phyloP scores from a whole-genome alignment of 1,140 invertebrate genomes.

The Elymnias hypermnestra region DNA sequence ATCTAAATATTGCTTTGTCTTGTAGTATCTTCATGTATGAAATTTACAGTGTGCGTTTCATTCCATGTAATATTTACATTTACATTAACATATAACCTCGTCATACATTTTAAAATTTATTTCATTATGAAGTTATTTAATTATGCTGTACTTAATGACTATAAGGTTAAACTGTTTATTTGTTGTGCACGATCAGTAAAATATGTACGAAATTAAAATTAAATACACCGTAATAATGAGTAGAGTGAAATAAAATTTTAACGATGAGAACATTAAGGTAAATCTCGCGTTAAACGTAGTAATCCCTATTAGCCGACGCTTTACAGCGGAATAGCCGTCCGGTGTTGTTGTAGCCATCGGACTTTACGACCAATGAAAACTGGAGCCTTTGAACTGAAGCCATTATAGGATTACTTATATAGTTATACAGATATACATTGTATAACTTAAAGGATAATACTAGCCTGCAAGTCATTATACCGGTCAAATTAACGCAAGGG shows the following conservation, averaged over 20 bases:
- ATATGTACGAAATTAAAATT: background rate
- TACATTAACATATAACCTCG: too few species aligned
- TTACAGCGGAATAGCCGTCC: slow-evolving; percentile 56
- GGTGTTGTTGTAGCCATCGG: slow-evolving; percentile 45
- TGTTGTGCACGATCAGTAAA: too few species aligned
- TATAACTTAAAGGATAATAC: slow-evolving; percentile 9
- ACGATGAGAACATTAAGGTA: slow-evolving; percentile 41
- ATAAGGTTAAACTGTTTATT: too few species aligned
- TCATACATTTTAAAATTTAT: too few species aligned
- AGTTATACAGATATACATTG: slow-evolving; percentile 36
- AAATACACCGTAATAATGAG: background rate
- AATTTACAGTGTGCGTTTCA: too few species aligned
- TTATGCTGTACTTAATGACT: too few species aligned
- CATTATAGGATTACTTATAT: slow-evolving; percentile 60
- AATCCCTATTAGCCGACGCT: slow-evolving; percentile 63
- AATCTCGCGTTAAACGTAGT: slow-evolving; percentile 55
- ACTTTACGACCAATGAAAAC: slow-evolving; percentile 61
- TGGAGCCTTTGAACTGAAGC: slow-evolving; percentile 49
- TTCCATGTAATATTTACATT: too few species aligned
- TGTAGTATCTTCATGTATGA: too few species aligned
- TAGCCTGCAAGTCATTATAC: background rate
- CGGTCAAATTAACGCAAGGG: background rate
- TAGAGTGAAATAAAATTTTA: slow-evolving; percentile 25
- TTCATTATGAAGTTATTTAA: too few species aligned
- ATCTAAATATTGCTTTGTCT: too few species aligned